Conservation (phyloP, 1,140 invertebrate species). For the Pseudoatta argentina region DNA sequence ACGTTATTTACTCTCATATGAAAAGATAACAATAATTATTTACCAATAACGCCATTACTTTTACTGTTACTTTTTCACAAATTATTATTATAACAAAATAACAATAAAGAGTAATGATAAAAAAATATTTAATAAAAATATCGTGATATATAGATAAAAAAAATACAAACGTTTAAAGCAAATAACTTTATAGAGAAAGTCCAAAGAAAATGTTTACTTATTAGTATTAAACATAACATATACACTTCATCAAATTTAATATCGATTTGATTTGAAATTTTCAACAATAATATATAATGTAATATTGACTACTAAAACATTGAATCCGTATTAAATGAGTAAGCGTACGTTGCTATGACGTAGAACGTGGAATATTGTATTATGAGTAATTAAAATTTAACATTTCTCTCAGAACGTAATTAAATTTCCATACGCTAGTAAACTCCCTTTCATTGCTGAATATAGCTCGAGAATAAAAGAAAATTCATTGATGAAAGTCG, state of each 20-base stretch:
- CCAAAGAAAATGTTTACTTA: background rate
- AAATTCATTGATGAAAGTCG: background rate
- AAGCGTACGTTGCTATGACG: background rate
- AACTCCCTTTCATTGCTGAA: background rate
- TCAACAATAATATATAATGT: background rate
- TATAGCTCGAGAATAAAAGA: background rate
- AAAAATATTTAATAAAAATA: background rate
- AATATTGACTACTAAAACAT: background rate
- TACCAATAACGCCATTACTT: background rate
- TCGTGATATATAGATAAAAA: too few species aligned
- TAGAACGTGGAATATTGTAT: background rate
- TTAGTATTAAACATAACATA: background rate
- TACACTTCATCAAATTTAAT: constrained; percentile 14
- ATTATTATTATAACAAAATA: too few species aligned
- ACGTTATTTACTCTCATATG: background rate
- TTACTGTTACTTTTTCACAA: too few species aligned
- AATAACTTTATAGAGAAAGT: constrained; percentile 10
- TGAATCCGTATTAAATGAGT: background rate
- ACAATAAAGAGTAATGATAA: too few species aligned
- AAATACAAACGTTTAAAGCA: background rate
- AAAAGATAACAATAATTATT: constrained; percentile 5
- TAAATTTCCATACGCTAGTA: background rate
- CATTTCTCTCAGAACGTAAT: background rate
- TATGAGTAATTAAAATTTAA: constrained; percentile 26
- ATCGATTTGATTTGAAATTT: background rate